Base-by-base conservation (phyloP, 2,888 invertebrate species). In the Watsonalla cultraria region DNA sequence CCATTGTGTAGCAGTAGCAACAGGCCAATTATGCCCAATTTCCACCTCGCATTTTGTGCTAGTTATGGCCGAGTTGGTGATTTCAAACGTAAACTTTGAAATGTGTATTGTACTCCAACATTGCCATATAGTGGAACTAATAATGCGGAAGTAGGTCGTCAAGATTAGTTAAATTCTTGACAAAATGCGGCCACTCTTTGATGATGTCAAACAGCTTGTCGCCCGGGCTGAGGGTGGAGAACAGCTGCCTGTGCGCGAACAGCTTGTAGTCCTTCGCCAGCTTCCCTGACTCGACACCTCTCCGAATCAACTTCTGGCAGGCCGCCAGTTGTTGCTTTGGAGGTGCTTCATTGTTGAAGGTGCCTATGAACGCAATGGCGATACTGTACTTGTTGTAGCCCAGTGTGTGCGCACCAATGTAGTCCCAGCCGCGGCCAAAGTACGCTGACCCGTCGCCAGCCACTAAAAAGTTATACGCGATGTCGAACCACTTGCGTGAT, bases 361-460 rank as follows among this genome's bases (percentile, higher is more conserved):
- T 94, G 7, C 96, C 96, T 54, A 96, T 93, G 65, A 94, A 94
- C 5, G 94, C 94, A 7, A 96, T 92, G 2, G 94, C 94, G 37
- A 96, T 92, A 68, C 95, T 94, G 51, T 81, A 89, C 11, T 77
- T 78, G 73, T 96, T 95, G 72, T 92, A 95, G 47, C 93, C 91
- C 46, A 91, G 90, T 0, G 95, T 92, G 68, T 96, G 96, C 0
- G 96, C 94, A 0, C 96, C 96, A 47, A 93, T 86, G 56, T 82
- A 79, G 61, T 94, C 92, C 96, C 96, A 96, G 0, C 95, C 95
- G 5, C 96, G 92, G 0, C 95, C 96, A 61, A 92, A 92, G 74
- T 95, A 96, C 0, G 93, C 94, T 7, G 92, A 91, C 0, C 96
- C 96, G 71, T 96, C 96, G 5, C 95, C 96, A 0, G 95, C 96